Evolutionary conservation across 2,888 invertebrate species (phyloP), one percentile per base, ranked within the genome.

Genomic region (Hydroisotoma schaefferi): DNA sequence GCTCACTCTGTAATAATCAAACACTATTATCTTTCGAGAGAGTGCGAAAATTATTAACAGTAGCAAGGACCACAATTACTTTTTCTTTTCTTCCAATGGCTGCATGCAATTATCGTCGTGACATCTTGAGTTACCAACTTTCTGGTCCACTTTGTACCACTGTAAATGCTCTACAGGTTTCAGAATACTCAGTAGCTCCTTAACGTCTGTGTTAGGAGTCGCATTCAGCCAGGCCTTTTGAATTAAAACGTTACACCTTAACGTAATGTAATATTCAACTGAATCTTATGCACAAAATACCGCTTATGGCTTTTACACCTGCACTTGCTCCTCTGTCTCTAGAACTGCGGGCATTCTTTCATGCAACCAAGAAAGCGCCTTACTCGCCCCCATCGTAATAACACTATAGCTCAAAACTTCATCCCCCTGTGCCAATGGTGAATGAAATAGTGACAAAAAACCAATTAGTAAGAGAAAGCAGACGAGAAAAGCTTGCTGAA

Each of bases 311-410:
- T 33, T 8, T 33, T 15, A 74, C 73, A 86, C 87, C 72, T 82
- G 76, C 66, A 86, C 80, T 75, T 85, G 82, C 72, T 85, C 79
- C 38, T 86, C 83, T 29, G 81, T 83, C 57, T 84, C 83, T 46
- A 91, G 79, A 72, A 90, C 81, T n/a, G 88, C 87, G 58, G 90
- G 90, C 83, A 87, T 85, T 74, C 90, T 81, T 73, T 88, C 84
- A 78, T 90, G 90, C 53, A 90, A 78, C 86, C 87, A 87, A 29
- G 82, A 80, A 66, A 89, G 75, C 18, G 83, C 80, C 37, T 80
- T 76, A 65, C 85, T 85, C 0, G 89, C 84, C 44, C 86, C 85
- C 80, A 85, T 87, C 18, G 91, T 91, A 48, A 91, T 85, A 1
- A 90, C 80, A 46, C 87, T 83, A 75, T 87, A 90, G 65, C 86